Conservation (phyloP, 2,888 invertebrate genomes). For the Tetropium fuscum region DNA sequence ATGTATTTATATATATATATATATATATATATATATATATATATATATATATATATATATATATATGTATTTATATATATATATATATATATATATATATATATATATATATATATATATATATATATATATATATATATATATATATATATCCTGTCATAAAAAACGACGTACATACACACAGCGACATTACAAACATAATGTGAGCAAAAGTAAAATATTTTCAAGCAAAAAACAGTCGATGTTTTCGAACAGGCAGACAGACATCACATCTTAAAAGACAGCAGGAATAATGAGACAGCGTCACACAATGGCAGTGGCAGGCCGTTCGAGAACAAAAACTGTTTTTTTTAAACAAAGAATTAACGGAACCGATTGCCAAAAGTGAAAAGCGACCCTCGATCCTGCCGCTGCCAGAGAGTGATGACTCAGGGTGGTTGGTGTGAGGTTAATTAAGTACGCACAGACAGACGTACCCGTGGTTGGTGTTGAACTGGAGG, state of each 20-base stretch:
- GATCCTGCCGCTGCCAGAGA: constrained; percentile 63
- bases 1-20: not conserved
- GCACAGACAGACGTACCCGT: constrained; percentile 72
- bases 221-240: constrained; percentile 43
- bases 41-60: not conserved
- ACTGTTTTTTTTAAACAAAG: constrained; percentile 36
- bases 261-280: constrained; percentile 28
- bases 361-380: not conserved
- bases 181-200: no score
- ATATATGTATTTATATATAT: no score
- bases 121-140: no score
- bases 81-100: no score
- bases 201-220: no score
- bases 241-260: constrained; percentile 64
- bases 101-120: no score
- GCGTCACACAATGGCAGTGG: constrained; percentile 50
- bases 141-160: no score
- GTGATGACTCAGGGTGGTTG: constrained; percentile 33
- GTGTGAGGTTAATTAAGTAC: constrained; percentile 37
- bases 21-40: not conserved
- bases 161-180: no score
- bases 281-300: constrained; percentile 28
- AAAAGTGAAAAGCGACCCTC: constrained; percentile 57
- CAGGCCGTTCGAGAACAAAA: constrained; percentile 74
- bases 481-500: constrained; percentile 89